A percentile compares a stretch with the other conserved stretches of the same genome.
Evolutionary conservation across 2,797 vertebrate genomes (phyloP).

Genomic region (Euphonia xanthogaster): DNA sequence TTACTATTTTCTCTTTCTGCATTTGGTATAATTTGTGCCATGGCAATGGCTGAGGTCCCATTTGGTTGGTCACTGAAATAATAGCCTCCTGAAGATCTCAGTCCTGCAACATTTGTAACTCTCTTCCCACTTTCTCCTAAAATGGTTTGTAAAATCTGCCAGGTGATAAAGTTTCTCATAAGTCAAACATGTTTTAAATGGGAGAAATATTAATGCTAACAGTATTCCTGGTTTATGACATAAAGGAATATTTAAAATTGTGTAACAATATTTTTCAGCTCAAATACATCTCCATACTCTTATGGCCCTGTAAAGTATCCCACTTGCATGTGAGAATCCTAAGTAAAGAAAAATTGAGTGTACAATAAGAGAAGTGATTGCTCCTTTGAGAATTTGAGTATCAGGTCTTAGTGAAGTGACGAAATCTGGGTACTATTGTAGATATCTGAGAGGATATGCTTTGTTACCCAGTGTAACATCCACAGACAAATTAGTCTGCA

Average conservation of each 20-base stretch:
- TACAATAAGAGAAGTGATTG: background rate
- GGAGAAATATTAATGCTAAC: background rate
- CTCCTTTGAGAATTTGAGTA: background rate
- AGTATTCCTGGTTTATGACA: background rate
- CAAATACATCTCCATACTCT: background rate
- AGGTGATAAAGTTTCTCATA: background rate
- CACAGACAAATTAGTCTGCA: background rate
- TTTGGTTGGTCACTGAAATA: background rate
- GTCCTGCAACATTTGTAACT: background rate
- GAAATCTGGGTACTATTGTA: background rate
- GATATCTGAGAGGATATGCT: background rate
- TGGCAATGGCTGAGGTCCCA: background rate
- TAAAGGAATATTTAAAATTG: background rate
- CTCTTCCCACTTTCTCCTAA: background rate
- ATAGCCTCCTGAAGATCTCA: background rate
- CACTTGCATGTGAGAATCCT: background rate
- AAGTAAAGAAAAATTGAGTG: background rate
- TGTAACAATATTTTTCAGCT: background rate
- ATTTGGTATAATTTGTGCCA: background rate
- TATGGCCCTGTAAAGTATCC: background rate
- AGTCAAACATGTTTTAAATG: background rate
- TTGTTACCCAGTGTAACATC: background rate
- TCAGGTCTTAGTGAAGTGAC: background rate
- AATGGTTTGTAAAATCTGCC: background rate
- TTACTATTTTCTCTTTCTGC: background rate